Evolutionary conservation across 2,113 vertebrate genomes (phyloP).

Genomic region (Thamnaconus septentrionalis): DNA sequence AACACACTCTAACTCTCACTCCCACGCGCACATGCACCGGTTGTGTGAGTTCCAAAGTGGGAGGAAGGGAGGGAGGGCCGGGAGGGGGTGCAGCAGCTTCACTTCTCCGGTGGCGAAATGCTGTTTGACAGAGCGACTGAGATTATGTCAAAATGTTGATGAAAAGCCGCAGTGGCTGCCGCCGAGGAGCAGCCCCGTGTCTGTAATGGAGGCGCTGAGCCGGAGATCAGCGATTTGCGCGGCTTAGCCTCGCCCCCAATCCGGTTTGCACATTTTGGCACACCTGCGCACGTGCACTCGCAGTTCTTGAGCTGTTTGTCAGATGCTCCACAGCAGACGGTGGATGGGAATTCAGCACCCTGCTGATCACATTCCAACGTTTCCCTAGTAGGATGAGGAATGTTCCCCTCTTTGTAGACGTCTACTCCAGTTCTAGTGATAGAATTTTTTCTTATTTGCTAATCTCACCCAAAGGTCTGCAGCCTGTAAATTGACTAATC

Average conservation of each 20-base stretch:
- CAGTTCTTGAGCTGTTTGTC: constrained; percentile 40
- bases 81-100: neutral
- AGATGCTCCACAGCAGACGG: constrained; percentile 44
- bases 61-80: too few relatives aligned
- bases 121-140: constrained; percentile 40
- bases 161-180: constrained; percentile 30
- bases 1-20: constrained; percentile 6
- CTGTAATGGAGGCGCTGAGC: constrained; percentile 20
- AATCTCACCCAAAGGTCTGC: constrained; percentile 39
- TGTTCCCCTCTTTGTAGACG: constrained; percentile 37
- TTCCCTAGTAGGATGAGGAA: constrained; percentile 56
- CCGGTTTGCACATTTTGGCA: constrained; percentile 55
- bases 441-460: constrained; percentile 38
- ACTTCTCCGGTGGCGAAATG: constrained; percentile 31
- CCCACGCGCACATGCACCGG: constrained; percentile 9
- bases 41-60: constrained; percentile 16
- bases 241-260: constrained; percentile 36
- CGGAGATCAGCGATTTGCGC: constrained; percentile 43
- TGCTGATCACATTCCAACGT: constrained; percentile 44
- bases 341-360: constrained; percentile 54
- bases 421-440: constrained; percentile 59
- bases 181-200: constrained; percentile 15
- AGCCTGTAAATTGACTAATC: constrained; percentile 18
- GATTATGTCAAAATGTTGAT: constrained; percentile 59
- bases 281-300: constrained; percentile 46